These are phyloP conservation scores for Myotis yumanensis DNA, from an alignment of 2,113 vertebrate species.

Conservation along the genomic window DNA sequence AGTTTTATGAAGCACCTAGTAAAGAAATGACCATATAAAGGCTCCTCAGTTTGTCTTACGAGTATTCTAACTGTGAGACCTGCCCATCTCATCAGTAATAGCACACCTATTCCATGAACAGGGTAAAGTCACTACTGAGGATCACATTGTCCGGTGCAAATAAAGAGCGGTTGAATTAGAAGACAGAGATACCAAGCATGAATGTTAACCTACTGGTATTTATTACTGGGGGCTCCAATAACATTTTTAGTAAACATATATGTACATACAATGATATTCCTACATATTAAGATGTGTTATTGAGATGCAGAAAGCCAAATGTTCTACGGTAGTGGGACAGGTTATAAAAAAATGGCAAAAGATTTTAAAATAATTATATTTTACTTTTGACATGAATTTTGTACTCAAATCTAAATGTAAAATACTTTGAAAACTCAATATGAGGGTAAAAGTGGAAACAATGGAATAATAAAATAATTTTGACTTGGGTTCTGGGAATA, in stretches of 20 bases:
- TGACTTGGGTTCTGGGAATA: not conserved
- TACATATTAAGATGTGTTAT: not conserved
- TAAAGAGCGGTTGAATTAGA: not conserved
- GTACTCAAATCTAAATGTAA: constrained; percentile 3
- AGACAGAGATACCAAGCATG: not conserved
- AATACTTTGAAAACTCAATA: constrained; percentile 35
- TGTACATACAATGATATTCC: not conserved
- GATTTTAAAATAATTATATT: not conserved
- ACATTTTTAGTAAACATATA: constrained; percentile 13
- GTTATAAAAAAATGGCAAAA: not conserved
- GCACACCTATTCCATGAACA: constrained; percentile 3
- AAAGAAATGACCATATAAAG: not conserved
- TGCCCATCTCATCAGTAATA: not conserved
- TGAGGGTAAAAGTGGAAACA: not conserved
- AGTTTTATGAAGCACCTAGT: not conserved
- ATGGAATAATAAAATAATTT: not conserved
- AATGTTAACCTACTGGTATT: constrained; percentile 37
- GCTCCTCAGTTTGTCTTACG: not conserved
- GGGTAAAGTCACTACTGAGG: not conserved
- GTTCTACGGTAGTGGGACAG: not conserved
- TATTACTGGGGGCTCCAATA: not conserved
- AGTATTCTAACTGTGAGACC: not conserved
- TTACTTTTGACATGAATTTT: constrained; percentile 22
- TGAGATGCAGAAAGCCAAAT: not conserved
- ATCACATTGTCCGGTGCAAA: constrained; percentile 19